Evolutionary conservation across 1,140 invertebrate genomes (phyloP).

Genomic region (Radopholus similis): DNA sequence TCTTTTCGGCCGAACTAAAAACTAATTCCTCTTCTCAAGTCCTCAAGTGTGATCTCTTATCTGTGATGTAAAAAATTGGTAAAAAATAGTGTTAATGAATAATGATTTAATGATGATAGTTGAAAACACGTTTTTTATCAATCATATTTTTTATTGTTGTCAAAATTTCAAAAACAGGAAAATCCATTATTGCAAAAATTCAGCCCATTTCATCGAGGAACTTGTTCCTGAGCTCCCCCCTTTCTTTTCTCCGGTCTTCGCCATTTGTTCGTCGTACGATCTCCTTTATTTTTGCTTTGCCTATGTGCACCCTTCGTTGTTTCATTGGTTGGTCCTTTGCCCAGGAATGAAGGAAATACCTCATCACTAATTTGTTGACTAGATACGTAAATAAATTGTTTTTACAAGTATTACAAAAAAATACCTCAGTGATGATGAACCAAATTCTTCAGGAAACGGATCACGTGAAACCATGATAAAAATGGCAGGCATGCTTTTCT

Average conservation of each 20-base stretch:
- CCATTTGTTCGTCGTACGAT: neutral
- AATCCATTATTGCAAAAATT: neutral
- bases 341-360: neutral
- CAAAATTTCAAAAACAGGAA: neutral
- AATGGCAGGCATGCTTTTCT: slow-evolving; percentile 11
- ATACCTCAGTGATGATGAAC: neutral
- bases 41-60: neutral
- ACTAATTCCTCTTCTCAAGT: neutral
- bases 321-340: neutral
- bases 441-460: slow-evolving; percentile 13
- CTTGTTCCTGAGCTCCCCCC: neutral
- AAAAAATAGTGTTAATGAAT: neutral
- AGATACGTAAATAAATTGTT: neutral
- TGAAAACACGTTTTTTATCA: neutral
- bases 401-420: neutral
- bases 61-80: neutral
- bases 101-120: neutral
- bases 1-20: neutral
- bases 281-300: neutral
- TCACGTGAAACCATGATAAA: slow-evolving; percentile 21
- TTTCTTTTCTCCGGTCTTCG: neutral
- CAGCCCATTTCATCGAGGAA: too few relatives aligned
- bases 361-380: neutral
- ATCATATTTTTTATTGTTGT: neutral
- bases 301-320: neutral